These are phyloP conservation scores for Tetraodon nigroviridis DNA, from an alignment of 2,113 vertebrate species.

Conservation along the genomic window DNA sequence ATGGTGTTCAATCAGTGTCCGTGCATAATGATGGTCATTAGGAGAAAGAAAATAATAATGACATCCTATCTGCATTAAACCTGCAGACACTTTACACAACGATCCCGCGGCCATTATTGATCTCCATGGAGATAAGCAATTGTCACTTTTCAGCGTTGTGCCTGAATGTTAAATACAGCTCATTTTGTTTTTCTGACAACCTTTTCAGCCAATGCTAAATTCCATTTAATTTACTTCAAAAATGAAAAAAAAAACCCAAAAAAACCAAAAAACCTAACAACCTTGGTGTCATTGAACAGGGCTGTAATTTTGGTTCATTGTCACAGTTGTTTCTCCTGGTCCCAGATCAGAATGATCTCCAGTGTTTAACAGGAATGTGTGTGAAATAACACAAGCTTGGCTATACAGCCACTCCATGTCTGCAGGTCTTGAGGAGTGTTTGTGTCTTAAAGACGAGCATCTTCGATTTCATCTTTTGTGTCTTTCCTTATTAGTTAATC, in stretches of 20 bases:
- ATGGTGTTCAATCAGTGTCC: constrained; percentile 97
- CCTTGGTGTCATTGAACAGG: constrained; percentile 83
- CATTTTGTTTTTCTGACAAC: constrained; percentile 92
- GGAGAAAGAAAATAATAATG: constrained; percentile 99
- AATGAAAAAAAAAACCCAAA: constrained; percentile 65
- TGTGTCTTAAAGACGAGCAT: background rate
- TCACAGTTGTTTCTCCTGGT: constrained; percentile 38
- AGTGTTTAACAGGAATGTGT: constrained; percentile 13
- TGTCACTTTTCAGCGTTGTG: constrained; percentile 98
- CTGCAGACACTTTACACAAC: constrained; percentile 99
- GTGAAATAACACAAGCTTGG: constrained; percentile 18
- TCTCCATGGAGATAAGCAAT: constrained; percentile 99
- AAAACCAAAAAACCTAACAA: no score
- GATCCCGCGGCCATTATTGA: constrained; percentile 99
- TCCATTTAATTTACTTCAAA: constrained; percentile 84
- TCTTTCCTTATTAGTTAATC: constrained; percentile 47
- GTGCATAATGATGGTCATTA: constrained; percentile 98
- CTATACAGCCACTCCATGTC: background rate
- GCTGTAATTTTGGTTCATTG: constrained; percentile 78
- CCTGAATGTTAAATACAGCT: constrained; percentile 96
- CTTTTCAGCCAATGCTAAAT: constrained; percentile 87
- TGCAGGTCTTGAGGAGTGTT: no score
- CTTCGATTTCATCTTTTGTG: constrained; percentile 32
- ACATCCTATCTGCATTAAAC: constrained; percentile 99
- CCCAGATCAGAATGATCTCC: background rate